Evolutionary conservation across 2,888 invertebrate genomes (phyloP).

Genomic region (Lepeophtheirus nordmannii): DNA sequence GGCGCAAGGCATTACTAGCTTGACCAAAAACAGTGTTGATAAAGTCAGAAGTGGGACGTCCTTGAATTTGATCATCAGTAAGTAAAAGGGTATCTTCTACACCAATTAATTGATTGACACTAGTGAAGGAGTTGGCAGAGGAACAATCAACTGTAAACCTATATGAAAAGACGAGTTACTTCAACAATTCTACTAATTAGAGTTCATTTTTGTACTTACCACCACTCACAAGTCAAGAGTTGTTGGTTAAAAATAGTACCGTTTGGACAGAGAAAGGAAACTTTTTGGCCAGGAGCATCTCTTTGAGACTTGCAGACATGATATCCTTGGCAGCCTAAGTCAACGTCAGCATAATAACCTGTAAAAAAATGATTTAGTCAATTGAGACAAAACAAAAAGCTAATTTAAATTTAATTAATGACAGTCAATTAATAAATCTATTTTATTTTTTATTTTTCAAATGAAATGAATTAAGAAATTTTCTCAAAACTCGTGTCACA

Average conservation of each 20-base stretch:
- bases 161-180: not conserved
- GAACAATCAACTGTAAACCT: slow-evolving; percentile 16
- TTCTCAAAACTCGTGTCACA: no score
- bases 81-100: not conserved
- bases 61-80: not conserved
- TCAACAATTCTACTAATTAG: no score
- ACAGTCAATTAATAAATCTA: not conserved
- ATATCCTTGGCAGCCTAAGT: slow-evolving; percentile 14
- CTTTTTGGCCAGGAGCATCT: slow-evolving; percentile 5
- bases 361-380: not conserved
- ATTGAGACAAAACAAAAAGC: not conserved
- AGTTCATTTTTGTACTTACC: not conserved
- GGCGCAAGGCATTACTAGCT: not conserved
- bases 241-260: slow-evolving; percentile 15
- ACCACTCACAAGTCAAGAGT: slow-evolving; percentile 14
- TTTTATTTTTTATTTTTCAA: not conserved
- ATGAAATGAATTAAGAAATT: not conserved
- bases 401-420: not conserved
- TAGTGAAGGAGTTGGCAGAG: not conserved
- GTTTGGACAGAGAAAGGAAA: slow-evolving; percentile 14
- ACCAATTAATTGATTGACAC: slow-evolving; percentile 10
- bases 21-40: slow-evolving; percentile 2
- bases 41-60: slow-evolving; percentile 10
- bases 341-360: slow-evolving; percentile 17
- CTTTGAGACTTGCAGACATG: slow-evolving; percentile 9